Conservation (phyloP, 2,888 invertebrate genomes). For the Bombyx huttoni region DNA sequence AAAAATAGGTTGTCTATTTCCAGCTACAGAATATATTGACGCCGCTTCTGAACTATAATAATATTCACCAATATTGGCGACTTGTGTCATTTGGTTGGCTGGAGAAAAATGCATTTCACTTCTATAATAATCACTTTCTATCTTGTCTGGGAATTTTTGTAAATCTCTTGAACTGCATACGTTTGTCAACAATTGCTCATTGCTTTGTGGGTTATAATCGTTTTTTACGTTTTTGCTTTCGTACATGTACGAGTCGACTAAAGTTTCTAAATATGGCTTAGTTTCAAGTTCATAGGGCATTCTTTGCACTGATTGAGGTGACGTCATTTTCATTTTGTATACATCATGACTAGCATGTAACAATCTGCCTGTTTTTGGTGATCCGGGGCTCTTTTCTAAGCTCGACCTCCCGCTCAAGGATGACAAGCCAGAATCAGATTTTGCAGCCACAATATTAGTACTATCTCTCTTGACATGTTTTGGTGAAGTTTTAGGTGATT, state of each 20-base stretch:
- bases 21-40: slow-evolving; percentile 83
- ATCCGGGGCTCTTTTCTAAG: slow-evolving; percentile 87
- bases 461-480: slow-evolving; percentile 76
- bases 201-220: slow-evolving; percentile 38
- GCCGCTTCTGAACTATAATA: slow-evolving; percentile 70
- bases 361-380: slow-evolving; percentile 75
- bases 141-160: slow-evolving; percentile 38
- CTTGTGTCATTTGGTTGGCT: slow-evolving; percentile 33
- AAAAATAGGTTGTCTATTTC: slow-evolving; percentile 79
- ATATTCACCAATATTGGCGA: slow-evolving; percentile 49
- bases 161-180: slow-evolving; percentile 37
- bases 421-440: slow-evolving; percentile 89
- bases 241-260: slow-evolving; percentile 65
- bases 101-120: slow-evolving; percentile 35
- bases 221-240: slow-evolving; percentile 42
- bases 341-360: slow-evolving; percentile 47
- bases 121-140: slow-evolving; percentile 38
- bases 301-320: slow-evolving; percentile 52
- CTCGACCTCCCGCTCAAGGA: slow-evolving; percentile 92
- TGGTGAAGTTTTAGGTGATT: slow-evolving; percentile 80
- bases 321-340: slow-evolving; percentile 51
- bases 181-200: slow-evolving; percentile 34
- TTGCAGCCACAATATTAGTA: slow-evolving; percentile 78
- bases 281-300: slow-evolving; percentile 48
- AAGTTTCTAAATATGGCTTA: slow-evolving; percentile 69